These are phyloP conservation scores for Beroe forskalii DNA, from an alignment of 37 sponge, comb jelly and placozoan species.

Conservation along the genomic window DNA sequence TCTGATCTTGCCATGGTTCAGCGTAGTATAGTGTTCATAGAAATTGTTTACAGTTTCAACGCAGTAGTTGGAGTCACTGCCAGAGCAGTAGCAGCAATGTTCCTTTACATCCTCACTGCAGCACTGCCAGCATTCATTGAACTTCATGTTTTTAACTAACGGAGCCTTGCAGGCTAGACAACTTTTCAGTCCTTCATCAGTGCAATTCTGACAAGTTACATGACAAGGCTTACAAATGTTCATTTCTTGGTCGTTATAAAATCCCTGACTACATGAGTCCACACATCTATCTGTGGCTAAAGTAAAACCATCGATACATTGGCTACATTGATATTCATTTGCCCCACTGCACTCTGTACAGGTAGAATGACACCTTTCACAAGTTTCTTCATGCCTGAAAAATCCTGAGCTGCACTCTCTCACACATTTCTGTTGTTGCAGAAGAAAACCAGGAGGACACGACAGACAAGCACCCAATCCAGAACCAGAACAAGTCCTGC, in stretches of 20 bases:
- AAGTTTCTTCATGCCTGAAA: background rate
- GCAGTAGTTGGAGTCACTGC: background rate
- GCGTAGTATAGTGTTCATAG: too few species aligned
- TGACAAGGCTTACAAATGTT: constrained; percentile 53
- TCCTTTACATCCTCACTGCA: background rate
- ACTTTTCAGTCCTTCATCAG: background rate
- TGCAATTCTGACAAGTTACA: constrained; percentile 44
- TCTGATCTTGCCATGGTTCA: background rate
- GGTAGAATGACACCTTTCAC: constrained; percentile 24
- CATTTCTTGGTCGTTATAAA: background rate
- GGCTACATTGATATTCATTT: constrained; percentile 42
- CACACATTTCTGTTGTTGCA: constrained; percentile 1
- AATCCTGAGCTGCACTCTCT: background rate
- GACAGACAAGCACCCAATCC: background rate
- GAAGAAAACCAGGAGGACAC: constrained; percentile 1
- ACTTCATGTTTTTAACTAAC: background rate
- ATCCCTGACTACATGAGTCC: constrained; percentile 14
- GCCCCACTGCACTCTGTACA: constrained; percentile 31
- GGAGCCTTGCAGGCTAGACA: constrained; percentile 28
- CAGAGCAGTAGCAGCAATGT: constrained; percentile 58
- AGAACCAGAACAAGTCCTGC: constrained; percentile 37
- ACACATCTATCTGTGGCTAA: background rate
- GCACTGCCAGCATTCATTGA: constrained; percentile 34
- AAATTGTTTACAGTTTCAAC: background rate
- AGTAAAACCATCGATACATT: constrained; percentile 20